Conservation (phyloP, 2,888 invertebrate genomes). For the Eremobia ochroleuca region DNA sequence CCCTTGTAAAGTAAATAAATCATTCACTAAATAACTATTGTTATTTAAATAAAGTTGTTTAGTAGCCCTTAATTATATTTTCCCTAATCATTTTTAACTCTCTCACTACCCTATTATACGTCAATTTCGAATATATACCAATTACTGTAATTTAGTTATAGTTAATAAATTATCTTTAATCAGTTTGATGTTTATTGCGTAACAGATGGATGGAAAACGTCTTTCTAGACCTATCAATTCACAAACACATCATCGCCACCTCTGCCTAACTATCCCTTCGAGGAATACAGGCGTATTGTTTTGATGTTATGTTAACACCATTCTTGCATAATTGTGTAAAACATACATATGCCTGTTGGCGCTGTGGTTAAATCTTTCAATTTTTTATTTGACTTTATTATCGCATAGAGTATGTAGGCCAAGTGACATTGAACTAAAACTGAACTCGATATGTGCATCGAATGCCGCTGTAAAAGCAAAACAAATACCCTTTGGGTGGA, state of each 20-base stretch:
- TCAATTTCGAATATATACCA: neutral
- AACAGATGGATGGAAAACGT: neutral
- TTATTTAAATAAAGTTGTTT: neutral
- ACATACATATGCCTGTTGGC: too few species aligned
- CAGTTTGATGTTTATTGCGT: neutral
- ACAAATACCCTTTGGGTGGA: slow-evolving; percentile 13
- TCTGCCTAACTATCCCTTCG: too few species aligned
- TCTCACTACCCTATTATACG: neutral
- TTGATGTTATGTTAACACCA: neutral
- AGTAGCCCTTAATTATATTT: neutral
- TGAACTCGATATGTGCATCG: neutral
- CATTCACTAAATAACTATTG: neutral
- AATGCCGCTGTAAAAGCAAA: slow-evolving; percentile 23
- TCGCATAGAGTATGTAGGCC: neutral
- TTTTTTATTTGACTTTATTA: too few species aligned
- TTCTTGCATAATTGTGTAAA: neutral
- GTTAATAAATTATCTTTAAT: neutral
- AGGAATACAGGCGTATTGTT: neutral
- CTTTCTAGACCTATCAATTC: neutral
- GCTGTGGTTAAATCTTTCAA: too few species aligned
- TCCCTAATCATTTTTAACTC: neutral
- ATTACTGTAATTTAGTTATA: neutral
- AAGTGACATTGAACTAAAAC: neutral
- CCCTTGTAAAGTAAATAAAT: neutral
- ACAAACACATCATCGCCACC: neutral